Conservation (phyloP, 2,888 invertebrate species). For the Caenorhabditis sp. region DNA sequence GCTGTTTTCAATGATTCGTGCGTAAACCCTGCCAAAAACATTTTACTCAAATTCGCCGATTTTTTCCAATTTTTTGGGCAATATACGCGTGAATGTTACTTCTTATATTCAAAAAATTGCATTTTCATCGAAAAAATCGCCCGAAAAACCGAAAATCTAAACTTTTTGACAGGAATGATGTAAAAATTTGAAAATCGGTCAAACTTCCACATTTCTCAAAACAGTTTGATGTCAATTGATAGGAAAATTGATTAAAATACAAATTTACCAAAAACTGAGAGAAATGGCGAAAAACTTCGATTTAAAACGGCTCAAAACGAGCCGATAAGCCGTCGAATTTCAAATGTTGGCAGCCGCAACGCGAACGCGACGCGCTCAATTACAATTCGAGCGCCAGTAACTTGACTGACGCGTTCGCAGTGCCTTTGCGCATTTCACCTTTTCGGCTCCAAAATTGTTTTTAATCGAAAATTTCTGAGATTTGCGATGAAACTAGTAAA, state of each 20-base stretch:
- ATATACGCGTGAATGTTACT: too few species aligned
- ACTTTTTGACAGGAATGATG: too few species aligned
- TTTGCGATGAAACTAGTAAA: too few species aligned
- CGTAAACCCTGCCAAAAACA: background rate
- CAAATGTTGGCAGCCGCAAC: slow-evolving; percentile 2
- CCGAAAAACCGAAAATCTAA: background rate
- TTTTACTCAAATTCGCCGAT: background rate
- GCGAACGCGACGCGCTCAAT: slow-evolving; percentile 3
- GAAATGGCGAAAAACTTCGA: background rate
- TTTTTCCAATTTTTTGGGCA: too few species aligned
- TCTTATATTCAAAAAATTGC: too few species aligned
- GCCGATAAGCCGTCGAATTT: background rate
- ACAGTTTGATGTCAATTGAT: too few species aligned
- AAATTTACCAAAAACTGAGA: background rate
- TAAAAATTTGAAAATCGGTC: too few species aligned
- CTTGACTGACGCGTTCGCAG: background rate
- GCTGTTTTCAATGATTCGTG: background rate
- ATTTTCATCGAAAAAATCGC: too few species aligned
- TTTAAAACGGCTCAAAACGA: background rate
- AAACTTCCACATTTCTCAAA: too few species aligned
- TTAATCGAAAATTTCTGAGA: too few species aligned
- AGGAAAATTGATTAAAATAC: too few species aligned
- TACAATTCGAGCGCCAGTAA: background rate
- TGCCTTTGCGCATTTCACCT: slow-evolving; percentile 6
- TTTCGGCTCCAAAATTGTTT: background rate